Percentiles rank a stretch among this genome's conserved stretches.
Evolutionary conservation across 1,140 invertebrate genomes (phyloP).

Genomic region (Grapholita molesta): DNA sequence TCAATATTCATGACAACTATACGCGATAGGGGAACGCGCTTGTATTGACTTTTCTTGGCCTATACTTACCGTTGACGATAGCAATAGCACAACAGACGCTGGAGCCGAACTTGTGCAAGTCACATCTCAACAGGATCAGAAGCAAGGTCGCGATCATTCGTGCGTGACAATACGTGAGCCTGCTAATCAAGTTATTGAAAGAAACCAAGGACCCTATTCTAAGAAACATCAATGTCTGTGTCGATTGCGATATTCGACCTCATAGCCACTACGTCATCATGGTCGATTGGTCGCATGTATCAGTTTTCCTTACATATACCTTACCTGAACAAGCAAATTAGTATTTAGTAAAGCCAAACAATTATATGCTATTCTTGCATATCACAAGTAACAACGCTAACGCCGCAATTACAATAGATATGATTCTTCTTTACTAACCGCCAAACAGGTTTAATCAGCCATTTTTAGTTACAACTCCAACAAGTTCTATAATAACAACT

Average conservation of each 20-base stretch:
- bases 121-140: slow-evolving; percentile 60
- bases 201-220: neutral
- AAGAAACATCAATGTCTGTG: neutral
- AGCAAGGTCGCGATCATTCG: slow-evolving; percentile 57
- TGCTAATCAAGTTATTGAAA: neutral
- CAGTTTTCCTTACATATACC: too few relatives aligned
- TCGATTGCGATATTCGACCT: neutral
- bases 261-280: neutral
- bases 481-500: neutral
- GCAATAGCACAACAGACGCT: neutral
- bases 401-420: too few relatives aligned
- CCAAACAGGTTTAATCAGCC: neutral
- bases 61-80: neutral
- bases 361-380: too few relatives aligned
- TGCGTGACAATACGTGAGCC: slow-evolving; percentile 57
- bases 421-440: neutral
- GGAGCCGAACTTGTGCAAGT: slow-evolving; percentile 57
- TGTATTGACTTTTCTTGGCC: neutral
- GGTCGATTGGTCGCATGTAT: too few relatives aligned
- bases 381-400: too few relatives aligned
- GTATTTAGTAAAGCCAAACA: too few relatives aligned
- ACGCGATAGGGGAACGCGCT: neutral
- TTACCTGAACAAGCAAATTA: too few relatives aligned
- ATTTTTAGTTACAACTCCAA: neutral
- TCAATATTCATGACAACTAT: neutral